A percentile compares a stretch with the other conserved stretches of the same genome.
Conservation (phyloP, 2,888 invertebrate species). For the Malacosoma neustria region DNA sequence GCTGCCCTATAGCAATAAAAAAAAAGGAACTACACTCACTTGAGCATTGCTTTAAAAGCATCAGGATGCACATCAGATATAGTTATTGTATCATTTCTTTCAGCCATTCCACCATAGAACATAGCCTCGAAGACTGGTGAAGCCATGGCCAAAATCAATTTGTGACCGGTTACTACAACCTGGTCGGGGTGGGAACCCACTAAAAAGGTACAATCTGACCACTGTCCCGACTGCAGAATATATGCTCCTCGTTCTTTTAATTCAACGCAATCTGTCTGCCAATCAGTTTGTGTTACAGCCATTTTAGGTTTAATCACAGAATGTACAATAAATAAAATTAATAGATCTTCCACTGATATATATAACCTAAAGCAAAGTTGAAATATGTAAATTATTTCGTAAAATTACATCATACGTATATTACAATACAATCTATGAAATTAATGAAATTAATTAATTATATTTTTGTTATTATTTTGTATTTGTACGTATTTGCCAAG, state of each 20-base stretch:
- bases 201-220: conserved; percentile 89
- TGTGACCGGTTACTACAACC: conserved; percentile 83
- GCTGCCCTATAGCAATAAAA: no score
- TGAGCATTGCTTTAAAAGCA: conserved; percentile 86
- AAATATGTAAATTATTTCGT: no score
- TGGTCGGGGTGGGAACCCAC: conserved; percentile 87
- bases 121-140: conserved; percentile 92
- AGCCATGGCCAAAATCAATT: conserved; percentile 88
- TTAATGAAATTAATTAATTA: no score
- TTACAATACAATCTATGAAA: no score
- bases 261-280: conserved; percentile 83
- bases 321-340: no score
- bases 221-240: conserved; percentile 84
- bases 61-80: conserved; percentile 91
- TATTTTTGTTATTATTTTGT: no score
- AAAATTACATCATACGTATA: no score
- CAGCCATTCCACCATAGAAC: conserved; percentile 90
- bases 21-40: conserved; percentile 78
- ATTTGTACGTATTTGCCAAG: no score
- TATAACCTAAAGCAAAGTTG: no score
- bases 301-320: no score
- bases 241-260: conserved; percentile 83
- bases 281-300: conserved; percentile 79
- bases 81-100: conserved; percentile 83
- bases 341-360: no score